Conservation (phyloP, 2,888 invertebrate genomes). For the Tortricodes alternella region DNA sequence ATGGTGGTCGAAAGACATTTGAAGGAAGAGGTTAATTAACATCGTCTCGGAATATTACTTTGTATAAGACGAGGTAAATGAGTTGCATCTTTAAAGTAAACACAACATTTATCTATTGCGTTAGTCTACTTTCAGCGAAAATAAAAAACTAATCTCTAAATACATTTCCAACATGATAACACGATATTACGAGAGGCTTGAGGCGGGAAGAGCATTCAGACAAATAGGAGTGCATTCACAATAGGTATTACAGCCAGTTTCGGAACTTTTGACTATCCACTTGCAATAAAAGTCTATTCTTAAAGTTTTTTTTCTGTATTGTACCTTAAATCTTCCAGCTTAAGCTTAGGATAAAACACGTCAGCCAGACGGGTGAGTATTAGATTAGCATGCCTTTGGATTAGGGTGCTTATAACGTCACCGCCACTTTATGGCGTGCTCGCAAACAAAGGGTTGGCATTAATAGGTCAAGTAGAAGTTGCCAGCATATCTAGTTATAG, state of each 20-base stretch:
- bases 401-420: constrained; percentile 19
- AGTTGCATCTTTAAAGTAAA: constrained; percentile 30
- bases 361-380: constrained; percentile 7
- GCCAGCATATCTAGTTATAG: not conserved
- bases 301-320: not conserved
- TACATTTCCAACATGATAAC: constrained; percentile 40
- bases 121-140: constrained; percentile 59
- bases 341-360: not conserved
- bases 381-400: constrained; percentile 25
- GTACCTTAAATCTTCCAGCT: not conserved
- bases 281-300: too few relatives aligned
- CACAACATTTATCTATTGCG: constrained; percentile 45
- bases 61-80: constrained; percentile 1
- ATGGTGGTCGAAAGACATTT: not conserved
- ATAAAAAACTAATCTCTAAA: constrained; percentile 52
- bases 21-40: constrained; percentile 1
- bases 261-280: too few relatives aligned
- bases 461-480: constrained; percentile 3
- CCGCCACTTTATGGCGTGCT: constrained; percentile 6
- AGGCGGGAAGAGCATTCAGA: constrained; percentile 58
- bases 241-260: too few relatives aligned
- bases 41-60: not conserved
- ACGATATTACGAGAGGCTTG: constrained; percentile 57
- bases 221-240: constrained; percentile 66
- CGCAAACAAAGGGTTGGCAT: constrained; percentile 21